Base-by-base conservation (phyloP, 2,888 invertebrate genomes). In the Melipona beecheii region DNA sequence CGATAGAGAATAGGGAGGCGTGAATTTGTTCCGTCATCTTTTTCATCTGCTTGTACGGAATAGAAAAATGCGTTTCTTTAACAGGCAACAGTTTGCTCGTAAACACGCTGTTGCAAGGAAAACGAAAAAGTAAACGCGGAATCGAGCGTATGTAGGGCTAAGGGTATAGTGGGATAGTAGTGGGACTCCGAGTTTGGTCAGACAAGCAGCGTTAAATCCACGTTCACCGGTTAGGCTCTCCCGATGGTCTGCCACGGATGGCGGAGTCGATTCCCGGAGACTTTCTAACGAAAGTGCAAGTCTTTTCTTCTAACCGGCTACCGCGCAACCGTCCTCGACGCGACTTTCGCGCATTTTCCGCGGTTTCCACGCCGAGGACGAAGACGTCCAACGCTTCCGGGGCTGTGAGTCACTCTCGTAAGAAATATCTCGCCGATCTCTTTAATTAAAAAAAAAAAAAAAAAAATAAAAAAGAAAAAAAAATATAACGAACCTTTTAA, bases 271-370 rank as follows among this genome's bases (percentile, higher is more conserved):
- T 93, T 91, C 92, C 90, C 90, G 87, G 43, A 81, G 85, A 93
- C 93, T 94, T 93, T 94, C 93, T 93, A 94, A 93, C 93, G 93
- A 94, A 94, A 93, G 93, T 93, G 93, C 92, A 93, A 94, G 93
- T 94, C 90, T 91, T 92, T 93, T 93, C 92, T 93, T 91, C 88
- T 85, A 89, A 87, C 88, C 86, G 80, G 87, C 88, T 86, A 68
- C 83, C 88, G 89, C 91, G 91, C 91, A 91, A 91, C 90, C 84
- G 86, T 88, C 86, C 87, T 81, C 85, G 82, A 65, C 80, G 85
- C 85, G 85, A 91, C 91, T 92, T 89, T 91, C 91, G 89, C 91
- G 90, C 87, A 88, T 93, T 93, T 93, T 93, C 92, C 93, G 92
- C 89, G 90, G 90, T 92, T 93, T 92, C 90, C 92, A 43, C 81